These are phyloP conservation scores for Danaus melanippus DNA, from an alignment of 1,140 invertebrate species.

Conservation along the genomic window DNA sequence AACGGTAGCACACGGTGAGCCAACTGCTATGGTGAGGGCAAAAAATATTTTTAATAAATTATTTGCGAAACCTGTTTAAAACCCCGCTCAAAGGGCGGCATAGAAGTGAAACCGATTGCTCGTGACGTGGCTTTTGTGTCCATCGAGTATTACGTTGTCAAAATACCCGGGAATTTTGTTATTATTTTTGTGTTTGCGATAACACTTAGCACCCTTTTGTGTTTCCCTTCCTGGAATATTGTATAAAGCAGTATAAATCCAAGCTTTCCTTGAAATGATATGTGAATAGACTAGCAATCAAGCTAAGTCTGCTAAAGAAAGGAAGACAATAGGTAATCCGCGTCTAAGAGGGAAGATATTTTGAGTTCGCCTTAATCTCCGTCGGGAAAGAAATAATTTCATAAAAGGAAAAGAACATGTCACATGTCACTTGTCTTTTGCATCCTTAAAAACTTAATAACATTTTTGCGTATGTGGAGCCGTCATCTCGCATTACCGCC, in stretches of 20 bases:
- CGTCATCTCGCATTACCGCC: slow-evolving; percentile 52
- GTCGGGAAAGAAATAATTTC: slow-evolving; percentile 23
- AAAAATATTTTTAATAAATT: slow-evolving; percentile 68
- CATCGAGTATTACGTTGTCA: slow-evolving; percentile 68
- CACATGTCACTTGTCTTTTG: slow-evolving; percentile 28
- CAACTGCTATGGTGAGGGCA: slow-evolving; percentile 38
- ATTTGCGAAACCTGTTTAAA: slow-evolving; percentile 65
- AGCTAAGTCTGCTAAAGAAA: slow-evolving; percentile 27
- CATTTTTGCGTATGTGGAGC: slow-evolving; percentile 54
- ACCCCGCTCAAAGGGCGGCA: slow-evolving; percentile 60
- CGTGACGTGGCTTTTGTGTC: slow-evolving; percentile 65
- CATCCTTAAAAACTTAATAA: slow-evolving; percentile 62
- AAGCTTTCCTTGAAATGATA: slow-evolving; percentile 48
- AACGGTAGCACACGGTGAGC: slow-evolving; percentile 54
- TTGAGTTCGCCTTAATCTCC: slow-evolving; percentile 26
- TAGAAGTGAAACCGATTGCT: slow-evolving; percentile 64
- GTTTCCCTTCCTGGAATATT: slow-evolving; percentile 46
- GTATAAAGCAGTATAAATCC: slow-evolving; percentile 41
- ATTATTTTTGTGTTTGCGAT: slow-evolving; percentile 70
- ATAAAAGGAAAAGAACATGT: slow-evolving; percentile 27
- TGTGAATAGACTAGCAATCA: slow-evolving; percentile 59
- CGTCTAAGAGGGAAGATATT: slow-evolving; percentile 23
- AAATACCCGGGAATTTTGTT: slow-evolving; percentile 69
- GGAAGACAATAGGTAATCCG: slow-evolving; percentile 41
- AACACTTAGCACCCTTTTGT: slow-evolving; percentile 67